These are phyloP conservation scores for Melitaea athalia DNA, from an alignment of 2,888 invertebrate species.

Conservation along the genomic window DNA sequence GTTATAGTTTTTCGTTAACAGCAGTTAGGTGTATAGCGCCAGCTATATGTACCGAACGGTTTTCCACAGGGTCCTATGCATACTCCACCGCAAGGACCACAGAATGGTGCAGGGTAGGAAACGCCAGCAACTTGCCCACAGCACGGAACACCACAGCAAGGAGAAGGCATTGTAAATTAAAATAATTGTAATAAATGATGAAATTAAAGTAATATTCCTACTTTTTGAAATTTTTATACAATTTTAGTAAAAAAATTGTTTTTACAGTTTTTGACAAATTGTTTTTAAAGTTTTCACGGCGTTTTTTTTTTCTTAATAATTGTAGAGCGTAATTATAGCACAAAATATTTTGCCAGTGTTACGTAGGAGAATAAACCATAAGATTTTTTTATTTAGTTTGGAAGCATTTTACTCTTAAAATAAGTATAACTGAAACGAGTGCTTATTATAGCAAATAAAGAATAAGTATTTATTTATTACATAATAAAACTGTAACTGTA, in stretches of 20 bases:
- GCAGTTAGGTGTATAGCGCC: conserved; percentile 53
- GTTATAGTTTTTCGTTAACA: conserved; percentile 36
- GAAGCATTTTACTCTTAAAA: too few species aligned
- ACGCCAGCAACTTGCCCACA: conserved; percentile 60
- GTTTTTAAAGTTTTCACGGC: not conserved
- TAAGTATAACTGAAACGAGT: too few species aligned
- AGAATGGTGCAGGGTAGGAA: conserved; percentile 56
- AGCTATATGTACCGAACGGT: conserved; percentile 68
- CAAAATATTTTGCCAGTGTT: too few species aligned
- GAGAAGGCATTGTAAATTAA: conserved; percentile 35
- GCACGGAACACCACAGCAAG: conserved; percentile 54
- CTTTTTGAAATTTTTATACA: not conserved
- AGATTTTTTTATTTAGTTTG: too few species aligned
- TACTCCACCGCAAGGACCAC: conserved; percentile 49
- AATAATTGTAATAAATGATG: not conserved
- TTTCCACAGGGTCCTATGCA: conserved; percentile 56
- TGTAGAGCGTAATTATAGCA: too few species aligned
- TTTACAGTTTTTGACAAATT: not conserved
- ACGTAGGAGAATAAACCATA: too few species aligned
- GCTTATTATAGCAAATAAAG: too few species aligned
- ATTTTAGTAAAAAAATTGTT: not conserved
- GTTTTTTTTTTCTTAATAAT: too few species aligned
- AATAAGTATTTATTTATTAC: too few species aligned
- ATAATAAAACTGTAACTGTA: too few species aligned
- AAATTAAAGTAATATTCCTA: too few species aligned